Percentiles rank a stretch among this genome's conserved stretches.
These are phyloP conservation scores for Pseudochromis fuscus DNA, from an alignment of 2,797 vertebrate species.

Conservation along the genomic window DNA sequence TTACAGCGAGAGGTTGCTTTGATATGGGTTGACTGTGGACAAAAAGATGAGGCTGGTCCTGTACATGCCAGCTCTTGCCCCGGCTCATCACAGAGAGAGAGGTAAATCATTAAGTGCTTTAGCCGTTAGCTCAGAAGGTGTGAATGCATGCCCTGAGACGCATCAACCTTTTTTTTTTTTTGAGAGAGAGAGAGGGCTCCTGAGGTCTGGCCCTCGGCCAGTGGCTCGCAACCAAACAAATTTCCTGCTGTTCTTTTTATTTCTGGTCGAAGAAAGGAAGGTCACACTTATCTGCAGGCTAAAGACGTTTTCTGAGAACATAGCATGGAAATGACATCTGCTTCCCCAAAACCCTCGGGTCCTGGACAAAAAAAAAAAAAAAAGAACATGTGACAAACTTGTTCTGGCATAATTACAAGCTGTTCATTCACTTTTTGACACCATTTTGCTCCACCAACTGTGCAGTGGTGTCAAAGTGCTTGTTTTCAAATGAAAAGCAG, in stretches of 20 bases:
- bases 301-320: constrained; percentile 21
- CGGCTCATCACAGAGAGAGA: constrained; percentile 22
- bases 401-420: constrained; percentile 47
- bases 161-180: constrained; percentile 19
- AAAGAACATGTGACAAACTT: constrained; percentile 51
- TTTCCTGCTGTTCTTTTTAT: constrained; percentile 34
- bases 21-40: constrained; percentile 36
- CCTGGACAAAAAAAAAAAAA: constrained; percentile 23
- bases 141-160: constrained; percentile 39
- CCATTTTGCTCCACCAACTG: constrained; percentile 30
- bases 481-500: constrained; percentile 52
- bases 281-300: constrained; percentile 36
- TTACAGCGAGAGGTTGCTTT: constrained; percentile 37
- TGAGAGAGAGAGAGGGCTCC: constrained; percentile 27
- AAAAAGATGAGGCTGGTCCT: constrained; percentile 43
- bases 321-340: constrained; percentile 24
- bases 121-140: constrained; percentile 42
- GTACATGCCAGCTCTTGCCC: constrained; percentile 73
- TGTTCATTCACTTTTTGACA: constrained; percentile 57
- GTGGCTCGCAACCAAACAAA: constrained; percentile 42
- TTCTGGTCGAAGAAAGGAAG: constrained; percentile 16
- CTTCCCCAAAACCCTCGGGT: constrained; percentile 15
- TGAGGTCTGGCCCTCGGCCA: constrained; percentile 23
- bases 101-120: constrained; percentile 70
- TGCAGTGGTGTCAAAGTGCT: constrained; percentile 51